A percentile compares a stretch with the other conserved stretches of the same genome.
Evolutionary conservation across 2,113 vertebrate genomes (phyloP).

Genomic region (Poecile atricapillus): DNA sequence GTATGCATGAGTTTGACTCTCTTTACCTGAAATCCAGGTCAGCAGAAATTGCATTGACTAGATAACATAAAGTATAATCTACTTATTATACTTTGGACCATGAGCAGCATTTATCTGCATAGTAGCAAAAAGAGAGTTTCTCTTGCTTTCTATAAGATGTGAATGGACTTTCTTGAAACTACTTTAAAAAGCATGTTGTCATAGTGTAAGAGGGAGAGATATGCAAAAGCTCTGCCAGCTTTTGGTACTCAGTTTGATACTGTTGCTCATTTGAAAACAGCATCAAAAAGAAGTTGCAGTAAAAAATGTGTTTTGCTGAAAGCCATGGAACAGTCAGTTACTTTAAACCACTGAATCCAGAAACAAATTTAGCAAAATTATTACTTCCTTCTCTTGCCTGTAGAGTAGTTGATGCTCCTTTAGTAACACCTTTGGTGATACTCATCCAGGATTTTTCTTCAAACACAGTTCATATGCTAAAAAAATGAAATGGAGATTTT

Average conservation of each 20-base stretch:
- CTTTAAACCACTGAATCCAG: neutral
- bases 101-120: neutral
- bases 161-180: neutral
- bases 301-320: neutral
- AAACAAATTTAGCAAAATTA: neutral
- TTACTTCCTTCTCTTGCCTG: neutral
- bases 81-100: neutral
- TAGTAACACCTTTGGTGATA: neutral
- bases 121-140: neutral
- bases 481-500: neutral
- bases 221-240: neutral
- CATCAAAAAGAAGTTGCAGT: constrained; percentile 5
- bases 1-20: neutral
- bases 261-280: neutral
- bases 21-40: neutral
- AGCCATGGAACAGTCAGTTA: neutral
- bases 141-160: neutral
- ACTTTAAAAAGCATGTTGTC: neutral
- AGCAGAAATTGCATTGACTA: neutral
- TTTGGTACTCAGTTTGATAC: neutral
- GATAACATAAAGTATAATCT: no score
- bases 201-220: neutral
- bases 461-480: neutral
- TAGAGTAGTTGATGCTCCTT: neutral
- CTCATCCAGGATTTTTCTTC: neutral